phyloP scores from a whole-genome alignment of 2,113 vertebrate species.

The Apeltes quadracus region DNA sequence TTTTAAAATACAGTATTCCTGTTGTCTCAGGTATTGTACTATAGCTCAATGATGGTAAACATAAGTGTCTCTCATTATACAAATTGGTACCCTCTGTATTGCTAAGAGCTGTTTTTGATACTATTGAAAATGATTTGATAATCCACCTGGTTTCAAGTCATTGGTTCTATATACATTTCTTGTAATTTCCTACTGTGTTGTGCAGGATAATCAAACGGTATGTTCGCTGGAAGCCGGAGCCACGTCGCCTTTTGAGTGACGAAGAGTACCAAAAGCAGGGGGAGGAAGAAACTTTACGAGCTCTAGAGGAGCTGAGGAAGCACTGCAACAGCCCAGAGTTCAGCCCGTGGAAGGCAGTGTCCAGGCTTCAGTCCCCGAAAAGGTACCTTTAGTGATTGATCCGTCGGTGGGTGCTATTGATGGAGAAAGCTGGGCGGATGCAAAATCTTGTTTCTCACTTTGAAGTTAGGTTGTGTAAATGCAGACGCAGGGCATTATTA shows the following conservation, averaged over 20 bases:
- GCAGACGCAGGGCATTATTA: no score
- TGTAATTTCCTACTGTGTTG: not conserved
- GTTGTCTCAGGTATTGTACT: not conserved
- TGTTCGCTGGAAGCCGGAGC: conserved; percentile 73
- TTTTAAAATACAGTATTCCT: not conserved
- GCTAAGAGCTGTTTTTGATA: not conserved
- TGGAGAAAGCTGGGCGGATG: no score
- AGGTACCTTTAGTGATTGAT: conserved; percentile 78
- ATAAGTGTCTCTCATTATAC: not conserved
- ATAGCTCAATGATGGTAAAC: not conserved
- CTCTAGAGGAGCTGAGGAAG: conserved; percentile 87
- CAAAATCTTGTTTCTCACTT: not conserved
- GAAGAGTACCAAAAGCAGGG: conserved; percentile 90
- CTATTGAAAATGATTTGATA: not conserved
- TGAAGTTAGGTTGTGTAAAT: no score
- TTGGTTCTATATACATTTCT: not conserved
- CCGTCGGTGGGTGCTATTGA: no score
- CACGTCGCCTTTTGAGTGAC: conserved; percentile 88
- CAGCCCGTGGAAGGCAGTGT: conserved; percentile 87
- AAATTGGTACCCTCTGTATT: not conserved
- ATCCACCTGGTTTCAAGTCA: not conserved
- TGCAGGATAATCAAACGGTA: conserved; percentile 81
- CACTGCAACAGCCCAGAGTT: conserved; percentile 90
- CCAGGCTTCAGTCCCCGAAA: conserved; percentile 91
- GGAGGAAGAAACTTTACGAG: conserved; percentile 87